Conservation (phyloP, 2,113 vertebrate species). For the Potamarius usumacintae region DNA sequence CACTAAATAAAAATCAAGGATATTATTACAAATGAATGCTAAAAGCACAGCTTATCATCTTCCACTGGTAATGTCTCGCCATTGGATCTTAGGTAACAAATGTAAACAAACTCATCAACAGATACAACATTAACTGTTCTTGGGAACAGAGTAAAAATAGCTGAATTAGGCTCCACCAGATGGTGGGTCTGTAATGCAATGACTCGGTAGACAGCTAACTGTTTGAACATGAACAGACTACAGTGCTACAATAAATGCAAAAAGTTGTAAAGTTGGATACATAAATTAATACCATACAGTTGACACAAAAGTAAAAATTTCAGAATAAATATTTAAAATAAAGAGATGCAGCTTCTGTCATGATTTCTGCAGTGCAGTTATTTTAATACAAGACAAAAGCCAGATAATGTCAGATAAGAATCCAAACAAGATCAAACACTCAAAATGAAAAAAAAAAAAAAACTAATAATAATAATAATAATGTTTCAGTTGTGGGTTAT, state of each 20-base stretch:
- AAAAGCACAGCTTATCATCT: constrained; percentile 47
- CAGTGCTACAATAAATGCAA: background rate
- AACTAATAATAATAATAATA: background rate
- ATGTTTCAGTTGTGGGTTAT: background rate
- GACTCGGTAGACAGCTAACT: background rate
- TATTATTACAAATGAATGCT: constrained; percentile 30
- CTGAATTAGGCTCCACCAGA: constrained; percentile 20
- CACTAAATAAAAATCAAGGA: background rate
- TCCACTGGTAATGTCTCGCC: constrained; percentile 19
- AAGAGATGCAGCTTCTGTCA: background rate
- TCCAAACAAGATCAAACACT: background rate
- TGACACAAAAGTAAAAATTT: background rate
- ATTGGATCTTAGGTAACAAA: constrained; percentile 31
- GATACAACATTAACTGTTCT: constrained; percentile 29
- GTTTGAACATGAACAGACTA: background rate
- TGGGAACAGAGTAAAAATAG: constrained; percentile 45
- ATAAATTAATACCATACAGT: background rate
- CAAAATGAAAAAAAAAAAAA: background rate
- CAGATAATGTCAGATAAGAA: background rate
- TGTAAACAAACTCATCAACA: constrained; percentile 45
- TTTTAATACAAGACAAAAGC: background rate
- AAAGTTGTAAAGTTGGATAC: background rate
- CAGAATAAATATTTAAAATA: background rate
- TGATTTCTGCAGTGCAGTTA: background rate
- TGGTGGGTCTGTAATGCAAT: background rate